Percentiles rank a stretch among this genome's conserved stretches.
phyloP scores from a whole-genome alignment of 2,888 invertebrate species.

The Hyalella azteca region DNA sequence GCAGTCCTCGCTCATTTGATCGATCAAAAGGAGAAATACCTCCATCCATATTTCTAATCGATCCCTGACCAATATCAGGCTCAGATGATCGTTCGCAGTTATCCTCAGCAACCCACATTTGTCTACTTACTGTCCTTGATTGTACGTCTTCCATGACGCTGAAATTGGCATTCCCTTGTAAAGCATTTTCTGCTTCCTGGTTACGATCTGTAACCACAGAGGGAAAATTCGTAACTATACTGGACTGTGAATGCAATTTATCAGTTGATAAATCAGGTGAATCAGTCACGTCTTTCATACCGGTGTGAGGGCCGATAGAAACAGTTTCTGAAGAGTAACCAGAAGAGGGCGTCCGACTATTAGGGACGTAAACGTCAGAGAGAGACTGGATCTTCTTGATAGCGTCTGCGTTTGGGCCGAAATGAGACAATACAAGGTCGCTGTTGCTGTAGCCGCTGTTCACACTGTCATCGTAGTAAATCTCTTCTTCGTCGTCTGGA shows the following conservation, averaged over 20 bases:
- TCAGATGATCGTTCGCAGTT: background rate
- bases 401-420: background rate
- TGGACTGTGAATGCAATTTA: background rate
- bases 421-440: constrained; percentile 20
- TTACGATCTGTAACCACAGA: background rate
- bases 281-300: background rate
- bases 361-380: background rate
- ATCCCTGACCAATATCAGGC: constrained; percentile 7
- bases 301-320: background rate
- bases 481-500: background rate
- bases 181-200: background rate
- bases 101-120: background rate
- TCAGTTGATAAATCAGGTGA: background rate
- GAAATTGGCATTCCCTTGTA: background rate
- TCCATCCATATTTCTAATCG: background rate
- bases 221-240: background rate
- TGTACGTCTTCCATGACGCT: background rate
- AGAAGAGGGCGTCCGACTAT: background rate
- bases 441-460: constrained; percentile 34
- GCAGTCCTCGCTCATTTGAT: background rate
- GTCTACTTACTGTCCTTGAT: background rate
- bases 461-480: constrained; percentile 37
- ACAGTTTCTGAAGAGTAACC: background rate
- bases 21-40: background rate
- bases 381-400: background rate